These are phyloP conservation scores for Gymnogyps californianus DNA, from an alignment of 2,113 vertebrate genomes.

Conservation along the genomic window DNA sequence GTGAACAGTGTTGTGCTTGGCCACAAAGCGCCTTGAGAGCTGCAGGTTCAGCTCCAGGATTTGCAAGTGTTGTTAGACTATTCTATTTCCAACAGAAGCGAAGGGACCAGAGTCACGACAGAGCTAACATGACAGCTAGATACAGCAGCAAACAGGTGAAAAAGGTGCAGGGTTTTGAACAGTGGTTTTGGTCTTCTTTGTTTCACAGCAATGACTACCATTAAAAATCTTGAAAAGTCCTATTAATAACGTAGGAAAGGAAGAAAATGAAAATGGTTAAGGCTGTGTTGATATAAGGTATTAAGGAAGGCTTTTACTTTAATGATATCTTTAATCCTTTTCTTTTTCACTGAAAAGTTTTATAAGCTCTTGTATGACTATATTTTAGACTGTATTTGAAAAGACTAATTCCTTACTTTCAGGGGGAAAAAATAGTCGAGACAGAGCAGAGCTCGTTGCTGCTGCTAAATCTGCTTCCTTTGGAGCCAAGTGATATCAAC, in stretches of 20 bases:
- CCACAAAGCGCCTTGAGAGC: background rate
- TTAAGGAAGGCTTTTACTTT: background rate
- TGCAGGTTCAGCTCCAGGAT: background rate
- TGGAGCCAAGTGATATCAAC: background rate
- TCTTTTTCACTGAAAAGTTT: background rate
- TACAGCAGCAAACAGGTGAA: background rate
- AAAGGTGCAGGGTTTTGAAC: background rate
- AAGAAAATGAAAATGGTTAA: background rate
- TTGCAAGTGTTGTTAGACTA: background rate
- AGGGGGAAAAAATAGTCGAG: accelerated
- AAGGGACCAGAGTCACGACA: background rate
- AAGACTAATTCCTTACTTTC: background rate
- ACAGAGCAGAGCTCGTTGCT: background rate
- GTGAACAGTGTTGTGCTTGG: background rate
- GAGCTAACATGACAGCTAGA: background rate
- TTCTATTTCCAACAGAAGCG: background rate
- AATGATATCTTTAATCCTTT: background rate
- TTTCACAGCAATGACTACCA: background rate
- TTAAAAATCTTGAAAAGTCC: background rate
- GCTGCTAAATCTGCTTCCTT: background rate
- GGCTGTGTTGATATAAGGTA: background rate
- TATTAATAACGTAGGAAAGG: background rate
- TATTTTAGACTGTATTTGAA: background rate
- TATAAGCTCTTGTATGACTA: background rate
- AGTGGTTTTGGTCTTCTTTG: background rate